phyloP scores from a whole-genome alignment of 2,113 vertebrate species.

The Xiphophorus couchianus region DNA sequence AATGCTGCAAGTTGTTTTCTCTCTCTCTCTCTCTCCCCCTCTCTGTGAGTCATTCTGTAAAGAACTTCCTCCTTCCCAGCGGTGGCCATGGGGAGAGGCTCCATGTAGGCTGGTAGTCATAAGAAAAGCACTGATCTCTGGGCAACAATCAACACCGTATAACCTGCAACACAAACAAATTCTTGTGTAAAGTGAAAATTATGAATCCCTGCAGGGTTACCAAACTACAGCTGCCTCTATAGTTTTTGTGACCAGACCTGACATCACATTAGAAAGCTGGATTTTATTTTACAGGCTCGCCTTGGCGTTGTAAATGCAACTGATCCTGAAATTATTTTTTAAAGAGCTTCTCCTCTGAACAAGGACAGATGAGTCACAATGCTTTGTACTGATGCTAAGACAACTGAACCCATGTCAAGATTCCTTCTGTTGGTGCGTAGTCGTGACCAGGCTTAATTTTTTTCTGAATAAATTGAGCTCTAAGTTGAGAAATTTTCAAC shows the following conservation, averaged over 20 bases:
- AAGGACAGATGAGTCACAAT: background rate
- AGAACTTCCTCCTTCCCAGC: slow-evolving; percentile 71
- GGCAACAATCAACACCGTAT: slow-evolving; percentile 58
- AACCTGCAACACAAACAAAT: slow-evolving; percentile 44
- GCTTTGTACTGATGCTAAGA: background rate
- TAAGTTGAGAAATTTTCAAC: background rate
- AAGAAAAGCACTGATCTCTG: slow-evolving; percentile 61
- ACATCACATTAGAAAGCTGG: background rate
- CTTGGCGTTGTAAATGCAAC: background rate
- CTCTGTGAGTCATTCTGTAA: slow-evolving; percentile 71
- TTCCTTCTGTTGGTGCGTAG: background rate
- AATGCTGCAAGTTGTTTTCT: slow-evolving; percentile 68
- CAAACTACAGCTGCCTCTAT: slow-evolving; percentile 3
- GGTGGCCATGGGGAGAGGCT: slow-evolving; percentile 70
- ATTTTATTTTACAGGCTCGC: background rate
- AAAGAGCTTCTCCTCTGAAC: background rate
- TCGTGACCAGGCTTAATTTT: slow-evolving; percentile 11
- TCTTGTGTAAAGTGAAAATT: slow-evolving; percentile 32
- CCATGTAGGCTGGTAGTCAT: slow-evolving; percentile 66
- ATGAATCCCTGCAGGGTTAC: slow-evolving; percentile 15
- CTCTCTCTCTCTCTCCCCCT: background rate
- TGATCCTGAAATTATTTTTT: background rate
- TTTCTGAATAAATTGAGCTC: background rate
- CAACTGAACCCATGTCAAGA: slow-evolving; percentile 4
- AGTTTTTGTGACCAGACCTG: background rate